Conservation (phyloP, 2,113 vertebrate species). For the Melanerpes aurifrons region DNA sequence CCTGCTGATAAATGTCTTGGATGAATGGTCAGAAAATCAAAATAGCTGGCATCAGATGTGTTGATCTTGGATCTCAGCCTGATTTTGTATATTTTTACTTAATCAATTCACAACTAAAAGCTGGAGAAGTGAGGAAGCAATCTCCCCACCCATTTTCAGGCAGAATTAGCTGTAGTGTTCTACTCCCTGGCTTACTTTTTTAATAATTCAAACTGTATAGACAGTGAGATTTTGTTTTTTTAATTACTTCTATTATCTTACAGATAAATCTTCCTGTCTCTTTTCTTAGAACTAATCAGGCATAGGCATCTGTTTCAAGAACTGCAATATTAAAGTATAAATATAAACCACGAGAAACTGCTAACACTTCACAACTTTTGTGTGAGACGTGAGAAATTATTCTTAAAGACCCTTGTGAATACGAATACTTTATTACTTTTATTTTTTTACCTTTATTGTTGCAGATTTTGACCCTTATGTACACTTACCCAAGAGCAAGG, state of each 20-base stretch:
- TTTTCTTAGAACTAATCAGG: neutral
- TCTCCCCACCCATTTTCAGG: neutral
- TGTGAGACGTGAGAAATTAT: neutral
- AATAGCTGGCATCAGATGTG: neutral
- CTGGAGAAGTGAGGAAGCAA: neutral
- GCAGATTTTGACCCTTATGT: neutral
- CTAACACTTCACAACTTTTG: neutral
- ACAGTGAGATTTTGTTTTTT: neutral
- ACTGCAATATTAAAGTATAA: neutral
- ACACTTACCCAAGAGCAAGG: neutral
- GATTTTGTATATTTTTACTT: constrained; percentile 43
- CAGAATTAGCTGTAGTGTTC: neutral
- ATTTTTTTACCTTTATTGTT: neutral
- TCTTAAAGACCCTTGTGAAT: neutral
- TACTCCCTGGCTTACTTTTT: neutral
- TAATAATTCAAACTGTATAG: neutral
- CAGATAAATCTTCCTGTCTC: neutral
- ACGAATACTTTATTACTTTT: neutral
- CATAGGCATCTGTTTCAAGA: neutral
- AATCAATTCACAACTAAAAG: neutral
- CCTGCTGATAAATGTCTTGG: neutral
- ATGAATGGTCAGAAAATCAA: neutral
- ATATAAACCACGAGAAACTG: neutral
- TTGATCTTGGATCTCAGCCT: constrained; percentile 27
- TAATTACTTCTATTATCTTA: neutral